These are phyloP conservation scores for Oncorhynchus gorbuscha DNA, from an alignment of 2,113 vertebrate genomes.

Conservation along the genomic window DNA sequence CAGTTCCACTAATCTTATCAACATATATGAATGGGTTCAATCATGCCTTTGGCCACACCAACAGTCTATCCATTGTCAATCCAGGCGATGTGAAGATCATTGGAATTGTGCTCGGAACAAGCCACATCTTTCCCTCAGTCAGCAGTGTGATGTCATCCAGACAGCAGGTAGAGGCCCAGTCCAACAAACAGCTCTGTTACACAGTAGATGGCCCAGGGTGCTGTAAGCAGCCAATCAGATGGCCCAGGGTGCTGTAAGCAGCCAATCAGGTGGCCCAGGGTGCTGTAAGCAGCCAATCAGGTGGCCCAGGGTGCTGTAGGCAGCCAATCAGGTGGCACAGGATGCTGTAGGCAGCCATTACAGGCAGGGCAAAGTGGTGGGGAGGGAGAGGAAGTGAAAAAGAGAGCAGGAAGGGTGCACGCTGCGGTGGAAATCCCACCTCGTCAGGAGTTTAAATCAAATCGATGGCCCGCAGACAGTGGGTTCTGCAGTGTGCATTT, in stretches of 20 bases:
- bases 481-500: conserved; percentile 31
- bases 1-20: no score
- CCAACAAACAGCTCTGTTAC: conserved; percentile 34
- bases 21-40: no score
- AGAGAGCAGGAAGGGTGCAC: neutral
- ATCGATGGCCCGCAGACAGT: conserved; percentile 27
- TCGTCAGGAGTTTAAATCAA: conserved; percentile 47
- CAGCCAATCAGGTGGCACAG: no score
- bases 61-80: no score
- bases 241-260: conserved; percentile 23
- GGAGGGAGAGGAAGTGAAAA: conserved; percentile 11
- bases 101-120: neutral
- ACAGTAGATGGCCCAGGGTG: conserved; percentile 51
- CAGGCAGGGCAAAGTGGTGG: conserved; percentile 30
- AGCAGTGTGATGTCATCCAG: conserved; percentile 31
- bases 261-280: conserved; percentile 43
- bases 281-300: no score
- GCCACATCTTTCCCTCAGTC: neutral
- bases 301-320: no score
- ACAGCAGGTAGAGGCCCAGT: conserved; percentile 51
- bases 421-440: conserved; percentile 8
- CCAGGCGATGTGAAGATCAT: no score
- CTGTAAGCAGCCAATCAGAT: conserved; percentile 32
- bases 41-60: no score
- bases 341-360: no score